Percentiles rank a stretch among this genome's conserved stretches.
Evolutionary conservation across 2,113 vertebrate species (phyloP).

Genomic region (Crotophaga sulcirostris): DNA sequence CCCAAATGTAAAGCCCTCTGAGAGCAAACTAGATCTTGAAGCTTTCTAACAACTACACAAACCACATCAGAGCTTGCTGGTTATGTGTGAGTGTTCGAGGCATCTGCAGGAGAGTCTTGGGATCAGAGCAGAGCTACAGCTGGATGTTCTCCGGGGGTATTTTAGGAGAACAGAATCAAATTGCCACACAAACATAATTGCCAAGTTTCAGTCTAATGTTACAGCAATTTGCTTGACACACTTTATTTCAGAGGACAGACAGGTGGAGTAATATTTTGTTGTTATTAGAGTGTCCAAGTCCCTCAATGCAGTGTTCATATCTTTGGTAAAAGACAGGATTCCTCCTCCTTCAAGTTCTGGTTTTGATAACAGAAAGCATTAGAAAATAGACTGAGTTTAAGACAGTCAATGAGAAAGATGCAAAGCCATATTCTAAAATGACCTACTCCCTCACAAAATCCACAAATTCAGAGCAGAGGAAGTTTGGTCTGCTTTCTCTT

Average conservation of each 20-base stretch:
- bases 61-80: background rate
- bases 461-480: background rate
- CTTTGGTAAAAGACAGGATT: background rate
- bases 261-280: background rate
- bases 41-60: background rate
- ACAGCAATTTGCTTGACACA: background rate
- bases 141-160: slow-evolving; percentile 21
- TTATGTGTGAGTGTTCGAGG: background rate
- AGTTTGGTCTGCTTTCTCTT: background rate
- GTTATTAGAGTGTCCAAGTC: background rate
- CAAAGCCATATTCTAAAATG: background rate
- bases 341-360: background rate
- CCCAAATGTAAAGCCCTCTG: background rate
- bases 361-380: background rate
- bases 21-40: background rate
- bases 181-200: background rate
- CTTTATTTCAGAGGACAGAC: background rate
- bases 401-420: background rate
- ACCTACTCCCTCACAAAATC: background rate
- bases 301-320: background rate
- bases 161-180: slow-evolving; percentile 45
- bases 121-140: background rate
- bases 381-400: background rate
- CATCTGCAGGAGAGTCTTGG: background rate
- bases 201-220: background rate